Conservation (phyloP, 2,113 vertebrate genomes). For the Spea multiplicata region DNA sequence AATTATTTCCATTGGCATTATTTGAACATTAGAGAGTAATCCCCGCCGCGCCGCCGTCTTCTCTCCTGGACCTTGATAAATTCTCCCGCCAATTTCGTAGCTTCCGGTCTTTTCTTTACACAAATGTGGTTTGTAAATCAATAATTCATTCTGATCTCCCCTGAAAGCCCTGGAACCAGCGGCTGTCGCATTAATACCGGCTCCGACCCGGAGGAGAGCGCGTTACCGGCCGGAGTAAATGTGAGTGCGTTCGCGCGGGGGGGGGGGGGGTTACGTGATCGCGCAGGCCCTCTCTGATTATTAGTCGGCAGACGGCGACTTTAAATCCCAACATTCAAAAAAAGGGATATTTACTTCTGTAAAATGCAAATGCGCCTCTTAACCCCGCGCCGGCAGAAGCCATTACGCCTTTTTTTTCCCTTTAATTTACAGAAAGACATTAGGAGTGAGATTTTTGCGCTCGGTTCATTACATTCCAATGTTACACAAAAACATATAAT, state of each 20-base stretch:
- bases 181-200: conserved; percentile 34
- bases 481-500: conserved; percentile 34
- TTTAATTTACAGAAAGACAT: conserved; percentile 42
- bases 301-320: background rate
- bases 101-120: conserved; percentile 41
- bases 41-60: background rate
- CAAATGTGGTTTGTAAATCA: conserved; percentile 45
- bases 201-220: conserved; percentile 8
- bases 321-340: no score
- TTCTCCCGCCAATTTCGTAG: conserved; percentile 10
- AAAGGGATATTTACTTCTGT: no score
- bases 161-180: conserved; percentile 9
- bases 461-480: conserved; percentile 43
- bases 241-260: background rate
- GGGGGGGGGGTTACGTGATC: background rate
- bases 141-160: conserved; percentile 44
- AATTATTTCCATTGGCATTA: conserved; percentile 21
- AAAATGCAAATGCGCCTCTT: no score
- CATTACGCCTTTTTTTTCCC: conserved; percentile 35
- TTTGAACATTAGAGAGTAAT: conserved; percentile 24
- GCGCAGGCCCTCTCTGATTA: background rate
- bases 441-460: conserved; percentile 20
- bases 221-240: conserved; percentile 7
- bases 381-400: background rate
- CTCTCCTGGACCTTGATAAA: conserved; percentile 30